A percentile compares a stretch with the other conserved stretches of the same genome.
Conservation (phyloP, 2,797 vertebrate species). For the Limnodromus scolopaceus region DNA sequence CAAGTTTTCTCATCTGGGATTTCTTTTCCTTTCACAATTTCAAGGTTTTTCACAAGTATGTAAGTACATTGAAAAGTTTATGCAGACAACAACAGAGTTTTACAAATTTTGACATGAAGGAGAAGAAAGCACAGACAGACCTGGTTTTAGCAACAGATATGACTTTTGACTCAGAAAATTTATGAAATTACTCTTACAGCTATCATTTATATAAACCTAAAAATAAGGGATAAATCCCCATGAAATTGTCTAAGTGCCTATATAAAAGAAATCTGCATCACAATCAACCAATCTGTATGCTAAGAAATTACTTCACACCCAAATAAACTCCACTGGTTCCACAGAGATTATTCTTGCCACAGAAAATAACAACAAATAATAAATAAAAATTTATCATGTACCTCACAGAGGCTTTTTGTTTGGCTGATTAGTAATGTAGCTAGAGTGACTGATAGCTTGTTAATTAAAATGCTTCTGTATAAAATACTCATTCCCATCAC, state of each 20-base stretch:
- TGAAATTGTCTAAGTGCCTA: background rate
- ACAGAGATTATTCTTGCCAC: background rate
- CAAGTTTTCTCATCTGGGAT: background rate
- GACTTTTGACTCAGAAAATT: background rate
- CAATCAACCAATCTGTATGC: background rate
- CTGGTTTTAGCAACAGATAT: background rate
- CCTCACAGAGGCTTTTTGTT: background rate
- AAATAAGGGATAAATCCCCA: background rate
- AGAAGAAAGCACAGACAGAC: background rate
- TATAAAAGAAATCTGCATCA: background rate
- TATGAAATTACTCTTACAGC: background rate
- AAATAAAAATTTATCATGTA: background rate
- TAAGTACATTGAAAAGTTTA: background rate
- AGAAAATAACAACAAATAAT: background rate
- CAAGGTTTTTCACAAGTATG: background rate
- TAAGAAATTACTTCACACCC: background rate
- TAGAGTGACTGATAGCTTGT: background rate
- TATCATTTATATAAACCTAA: background rate
- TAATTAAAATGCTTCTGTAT: background rate
- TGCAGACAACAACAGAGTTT: background rate
- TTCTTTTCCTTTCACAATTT: background rate
- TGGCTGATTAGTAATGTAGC: background rate
- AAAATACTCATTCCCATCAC: background rate
- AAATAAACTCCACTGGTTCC: background rate
- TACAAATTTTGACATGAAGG: background rate